Evolutionary conservation across 2,113 vertebrate species (phyloP), one percentile per base, ranked within the genome.

Genomic region (Brevimyrus niger): DNA sequence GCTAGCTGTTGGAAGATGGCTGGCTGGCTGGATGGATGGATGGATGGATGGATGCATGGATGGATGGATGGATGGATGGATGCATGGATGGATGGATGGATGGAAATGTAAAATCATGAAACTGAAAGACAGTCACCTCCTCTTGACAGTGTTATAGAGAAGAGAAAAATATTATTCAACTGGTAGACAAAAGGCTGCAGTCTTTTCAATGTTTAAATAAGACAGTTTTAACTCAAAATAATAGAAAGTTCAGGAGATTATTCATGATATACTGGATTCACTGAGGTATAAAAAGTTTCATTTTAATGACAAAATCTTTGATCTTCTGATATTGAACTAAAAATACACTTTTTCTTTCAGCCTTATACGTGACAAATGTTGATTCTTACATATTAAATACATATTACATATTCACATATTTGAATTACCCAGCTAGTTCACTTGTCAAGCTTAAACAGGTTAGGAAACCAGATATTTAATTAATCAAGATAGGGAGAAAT

Each of bases 161-260:
- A 65, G 23, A 65, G 23, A 65, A 65, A 65, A 65, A 27, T 65
- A 65, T 65, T n/a, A 65, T 65, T 65, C 61, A 27, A 65, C 61
- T 65, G 61, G 9, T 65, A 65, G 61, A 65, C 58, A 65, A 27
- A 27, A 27, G n/a, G 61, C 58, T 27, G 1, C 8, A n/a, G 23
- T 11, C n/a, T 65, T 9, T 65, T 65, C 27, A 65, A 83, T n/a
- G 38, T 83, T 83, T 83, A 83, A 84, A 44, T 84, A 84, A 84
- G 82, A 46, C 44, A 84, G 35, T 84, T 84, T 84, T 46, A 84
- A 84, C 82, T 84, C 82, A 8, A n/a, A 47, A 47, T 84, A 84
- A 84, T 11, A 84, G 19, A 83, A 8, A 19, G 38, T n/a, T n/a
- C 17, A 46, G 9, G 8, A 84, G 82, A 84, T 9, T 44, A 84